These are phyloP conservation scores for Pongo pygmaeus DNA, from an alignment of 2,113 vertebrate genomes.

Conservation along the genomic window DNA sequence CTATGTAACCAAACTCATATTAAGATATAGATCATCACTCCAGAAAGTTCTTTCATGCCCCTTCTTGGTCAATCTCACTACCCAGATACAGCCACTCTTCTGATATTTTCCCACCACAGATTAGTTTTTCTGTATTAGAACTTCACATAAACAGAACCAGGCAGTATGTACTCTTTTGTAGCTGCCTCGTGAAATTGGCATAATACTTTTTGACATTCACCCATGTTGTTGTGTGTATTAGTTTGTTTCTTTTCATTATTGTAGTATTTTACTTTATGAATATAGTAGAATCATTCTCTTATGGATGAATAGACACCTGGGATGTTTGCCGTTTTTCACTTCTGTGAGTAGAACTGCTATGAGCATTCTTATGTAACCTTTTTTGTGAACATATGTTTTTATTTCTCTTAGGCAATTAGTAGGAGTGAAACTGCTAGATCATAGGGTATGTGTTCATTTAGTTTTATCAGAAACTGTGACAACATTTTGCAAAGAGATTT, in stretches of 20 bases:
- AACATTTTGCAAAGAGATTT: not conserved
- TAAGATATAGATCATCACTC: not conserved
- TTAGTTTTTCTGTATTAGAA: not conserved
- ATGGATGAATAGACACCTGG: not conserved
- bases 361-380: not conserved
- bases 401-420: conserved; percentile 19
- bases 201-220: not conserved
- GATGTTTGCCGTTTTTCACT: not conserved
- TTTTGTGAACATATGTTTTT: conserved; percentile 10
- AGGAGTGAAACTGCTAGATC: not conserved
- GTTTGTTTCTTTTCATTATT: not conserved
- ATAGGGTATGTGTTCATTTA: not conserved
- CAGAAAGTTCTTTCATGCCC: not conserved
- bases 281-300: not conserved
- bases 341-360: not conserved
- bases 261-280: not conserved
- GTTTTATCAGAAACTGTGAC: conserved; percentile 7
- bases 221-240: not conserved
- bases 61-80: not conserved
- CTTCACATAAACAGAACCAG: not conserved
- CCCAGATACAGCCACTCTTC: not conserved
- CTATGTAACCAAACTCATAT: not conserved
- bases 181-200: not conserved
- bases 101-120: not conserved
- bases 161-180: not conserved